phyloP scores from a whole-genome alignment of 2,888 invertebrate genomes.

The Trissolcus brochymenae region DNA sequence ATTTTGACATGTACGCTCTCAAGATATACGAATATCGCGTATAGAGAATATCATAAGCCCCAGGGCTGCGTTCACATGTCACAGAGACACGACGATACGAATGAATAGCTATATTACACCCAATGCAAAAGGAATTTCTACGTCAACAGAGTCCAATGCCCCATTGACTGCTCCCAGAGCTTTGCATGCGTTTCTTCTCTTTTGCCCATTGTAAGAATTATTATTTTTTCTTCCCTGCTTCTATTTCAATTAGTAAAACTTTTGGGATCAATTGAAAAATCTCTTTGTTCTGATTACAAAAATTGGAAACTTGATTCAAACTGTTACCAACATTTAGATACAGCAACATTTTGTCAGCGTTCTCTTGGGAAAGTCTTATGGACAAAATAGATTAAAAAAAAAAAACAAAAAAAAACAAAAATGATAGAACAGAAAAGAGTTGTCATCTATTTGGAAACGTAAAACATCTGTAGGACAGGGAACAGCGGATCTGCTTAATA shows the following conservation, averaged over 20 bases:
- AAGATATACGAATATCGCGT: conserved; percentile 66
- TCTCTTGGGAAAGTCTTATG: too few species aligned
- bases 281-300: too few species aligned
- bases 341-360: too few species aligned
- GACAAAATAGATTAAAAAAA: too few species aligned
- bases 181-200: conserved; percentile 16
- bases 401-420: too few species aligned
- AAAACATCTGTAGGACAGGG: too few species aligned
- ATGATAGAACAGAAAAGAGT: too few species aligned
- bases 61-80: conserved; percentile 67
- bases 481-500: conserved; percentile 31
- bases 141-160: conserved; percentile 63
- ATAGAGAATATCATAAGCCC: conserved; percentile 70
- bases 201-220: conserved; percentile 40
- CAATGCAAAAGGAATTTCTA: conserved; percentile 67
- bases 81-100: conserved; percentile 66
- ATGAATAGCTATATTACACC: conserved; percentile 68
- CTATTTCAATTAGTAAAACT: background rate
- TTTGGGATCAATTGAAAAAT: conserved; percentile 3
- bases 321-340: too few species aligned
- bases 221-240: conserved; percentile 6
- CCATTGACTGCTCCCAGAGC: conserved; percentile 54
- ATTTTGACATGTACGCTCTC: conserved; percentile 66
- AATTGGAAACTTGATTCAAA: too few species aligned
- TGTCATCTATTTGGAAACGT: too few species aligned